Evolutionary conservation across 2,888 invertebrate genomes (phyloP).

Genomic region (Drosophila rellima): DNA sequence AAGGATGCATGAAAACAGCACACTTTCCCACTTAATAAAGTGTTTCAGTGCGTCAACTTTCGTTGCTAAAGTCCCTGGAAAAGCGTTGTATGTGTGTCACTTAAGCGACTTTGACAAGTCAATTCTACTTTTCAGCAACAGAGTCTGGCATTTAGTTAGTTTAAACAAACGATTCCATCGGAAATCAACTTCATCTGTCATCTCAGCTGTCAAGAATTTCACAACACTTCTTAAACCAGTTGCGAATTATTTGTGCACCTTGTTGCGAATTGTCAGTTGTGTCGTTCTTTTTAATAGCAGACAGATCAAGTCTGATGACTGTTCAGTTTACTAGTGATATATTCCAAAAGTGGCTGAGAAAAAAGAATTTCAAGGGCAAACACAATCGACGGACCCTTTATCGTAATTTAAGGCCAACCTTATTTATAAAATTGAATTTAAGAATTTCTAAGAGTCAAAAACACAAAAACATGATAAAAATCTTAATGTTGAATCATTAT

Average conservation of each 20-base stretch:
- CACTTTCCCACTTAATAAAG: constrained; percentile 63
- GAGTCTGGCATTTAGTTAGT: not conserved
- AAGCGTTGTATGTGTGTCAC: constrained; percentile 22
- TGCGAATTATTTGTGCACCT: not conserved
- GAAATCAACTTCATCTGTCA: constrained; percentile 12
- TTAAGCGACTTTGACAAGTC: constrained; percentile 28
- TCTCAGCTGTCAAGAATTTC: not conserved
- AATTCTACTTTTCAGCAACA: constrained; percentile 10
- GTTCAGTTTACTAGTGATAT: no score
- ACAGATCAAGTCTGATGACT: no score
- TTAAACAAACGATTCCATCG: constrained; percentile 3
- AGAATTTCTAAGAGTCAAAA: no score
- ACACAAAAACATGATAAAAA: no score
- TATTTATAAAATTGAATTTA: no score
- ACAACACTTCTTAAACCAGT: not conserved
- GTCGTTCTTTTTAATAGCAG: not conserved
- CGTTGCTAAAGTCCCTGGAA: constrained; percentile 5
- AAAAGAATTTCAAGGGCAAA: no score
- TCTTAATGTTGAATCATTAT: no score
- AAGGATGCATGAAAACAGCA: constrained; percentile 22
- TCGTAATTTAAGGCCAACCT: no score
- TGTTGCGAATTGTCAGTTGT: not conserved
- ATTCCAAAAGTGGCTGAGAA: no score
- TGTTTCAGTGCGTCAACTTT: constrained; percentile 59
- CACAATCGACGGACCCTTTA: no score